These are phyloP conservation scores for Ophioninae sp. DNA, from an alignment of 2,888 invertebrate species.

Conservation along the genomic window DNA sequence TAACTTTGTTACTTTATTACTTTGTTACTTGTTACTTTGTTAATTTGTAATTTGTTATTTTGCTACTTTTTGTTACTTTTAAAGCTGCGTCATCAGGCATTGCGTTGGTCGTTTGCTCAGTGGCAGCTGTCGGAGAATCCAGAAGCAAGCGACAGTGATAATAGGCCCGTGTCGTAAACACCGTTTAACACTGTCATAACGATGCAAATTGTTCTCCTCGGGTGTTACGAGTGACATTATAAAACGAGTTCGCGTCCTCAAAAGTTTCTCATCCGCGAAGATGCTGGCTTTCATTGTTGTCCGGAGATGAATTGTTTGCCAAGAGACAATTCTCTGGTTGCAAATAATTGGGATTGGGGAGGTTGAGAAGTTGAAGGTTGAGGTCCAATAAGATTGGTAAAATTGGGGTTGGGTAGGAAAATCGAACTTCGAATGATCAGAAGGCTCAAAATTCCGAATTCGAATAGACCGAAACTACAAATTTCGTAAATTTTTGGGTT, in stretches of 20 bases:
- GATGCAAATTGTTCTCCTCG: slow-evolving; percentile 61
- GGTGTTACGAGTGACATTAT: slow-evolving; percentile 43
- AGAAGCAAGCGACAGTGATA: slow-evolving; percentile 62
- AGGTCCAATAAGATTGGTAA: too few species aligned
- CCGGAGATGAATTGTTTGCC: neutral
- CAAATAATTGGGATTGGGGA: neutral
- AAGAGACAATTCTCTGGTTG: slow-evolving; percentile 9
- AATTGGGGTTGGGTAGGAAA: too few species aligned
- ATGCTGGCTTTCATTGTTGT: neutral
- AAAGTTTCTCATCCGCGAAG: neutral
- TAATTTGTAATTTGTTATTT: too few species aligned
- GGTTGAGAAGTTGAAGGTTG: slow-evolving; percentile 42
- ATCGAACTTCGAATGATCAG: too few species aligned
- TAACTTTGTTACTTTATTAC: too few species aligned
- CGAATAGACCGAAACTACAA: too few species aligned
- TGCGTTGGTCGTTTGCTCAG: slow-evolving; percentile 41
- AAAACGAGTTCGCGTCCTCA: slow-evolving; percentile 46
- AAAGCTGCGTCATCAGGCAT: neutral
- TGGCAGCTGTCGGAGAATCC: slow-evolving; percentile 47
- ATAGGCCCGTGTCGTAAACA: slow-evolving; percentile 65
- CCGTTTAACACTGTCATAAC: slow-evolving; percentile 69
- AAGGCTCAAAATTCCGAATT: too few species aligned
- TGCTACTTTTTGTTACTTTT: too few species aligned
- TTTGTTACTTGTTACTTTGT: too few species aligned
- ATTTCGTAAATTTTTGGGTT: too few species aligned